Base-by-base conservation (phyloP, 2,113 vertebrate species). In the Odobenus rosmarus region DNA sequence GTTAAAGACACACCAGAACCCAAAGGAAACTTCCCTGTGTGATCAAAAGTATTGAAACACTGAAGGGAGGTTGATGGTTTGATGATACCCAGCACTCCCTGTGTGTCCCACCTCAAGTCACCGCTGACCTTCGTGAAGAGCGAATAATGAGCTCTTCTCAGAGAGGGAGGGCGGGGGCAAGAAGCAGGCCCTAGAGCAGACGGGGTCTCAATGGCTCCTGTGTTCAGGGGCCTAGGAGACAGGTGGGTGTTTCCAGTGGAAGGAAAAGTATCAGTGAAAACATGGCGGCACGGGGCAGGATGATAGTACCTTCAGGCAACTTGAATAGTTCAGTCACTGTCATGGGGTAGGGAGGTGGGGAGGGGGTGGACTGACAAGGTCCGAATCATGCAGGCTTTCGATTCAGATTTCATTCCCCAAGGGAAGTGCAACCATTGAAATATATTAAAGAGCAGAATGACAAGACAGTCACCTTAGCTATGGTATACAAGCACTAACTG, bases 231-330 rank as follows among this genome's bases (percentile, higher is more conserved):
- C 33, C 55, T 36, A 53, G 26, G 92, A 76, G 24, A 12, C 39
- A 10, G 53, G 49, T 39, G 39, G 55, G 11, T 10, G 14, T 10
- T 5, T 57, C 61, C 31, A 21, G 33, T 1, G 2, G 84, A 57
- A 91, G 90, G 42, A 42, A 12, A 0, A 14, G 59, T 4, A 2
- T 33, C 14, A 46, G 72, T 33, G 87, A 77, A 7, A 9, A n/a
- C 57, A 26, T 3, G 21, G 1, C 62, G 55, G 39, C 26, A 5
- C 1, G 0, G 3, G 0, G 24, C 9, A 3, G 12, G 64, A 19
- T 16, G 59, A 39, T 13, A n/a, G 28, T 2, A 19, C 23, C 46
- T 61, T 51, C 26, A 18, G n/a, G 61, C 51, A 59, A 36, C 31
- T 53, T 13, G 5, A 53, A 42, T 11, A 49, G 62, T 15, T 83